Percentiles rank a stretch among this genome's conserved stretches.
These are phyloP conservation scores for Mesembrinibis cayennensis DNA, from an alignment of 2,113 vertebrate species.

Conservation along the genomic window DNA sequence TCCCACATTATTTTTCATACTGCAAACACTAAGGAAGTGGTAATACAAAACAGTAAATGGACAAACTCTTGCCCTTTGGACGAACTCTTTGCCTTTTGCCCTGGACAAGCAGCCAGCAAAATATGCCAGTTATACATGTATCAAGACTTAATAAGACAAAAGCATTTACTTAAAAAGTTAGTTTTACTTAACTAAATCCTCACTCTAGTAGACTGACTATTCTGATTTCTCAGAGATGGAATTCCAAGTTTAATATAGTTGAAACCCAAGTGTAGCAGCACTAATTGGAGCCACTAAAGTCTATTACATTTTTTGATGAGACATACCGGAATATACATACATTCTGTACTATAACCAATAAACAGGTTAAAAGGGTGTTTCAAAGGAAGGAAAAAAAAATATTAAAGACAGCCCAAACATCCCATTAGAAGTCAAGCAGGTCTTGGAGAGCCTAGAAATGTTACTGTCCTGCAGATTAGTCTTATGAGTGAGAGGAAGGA, in stretches of 20 bases:
- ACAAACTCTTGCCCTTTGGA: not conserved
- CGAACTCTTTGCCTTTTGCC: not conserved
- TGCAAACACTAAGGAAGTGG: not conserved
- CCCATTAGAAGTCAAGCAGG: not conserved
- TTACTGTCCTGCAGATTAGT: not conserved
- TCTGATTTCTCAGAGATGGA: not conserved
- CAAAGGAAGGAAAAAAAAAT: not conserved
- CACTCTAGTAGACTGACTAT: not conserved
- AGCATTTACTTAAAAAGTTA: not conserved
- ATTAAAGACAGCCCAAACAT: not conserved
- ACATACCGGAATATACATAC: not conserved
- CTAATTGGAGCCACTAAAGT: not conserved
- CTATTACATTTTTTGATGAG: not conserved
- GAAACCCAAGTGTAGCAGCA: not conserved
- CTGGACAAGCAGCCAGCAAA: not conserved
- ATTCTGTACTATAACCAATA: not conserved
- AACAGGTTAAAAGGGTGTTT: not conserved
- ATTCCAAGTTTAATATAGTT: not conserved
- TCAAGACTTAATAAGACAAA: not conserved
- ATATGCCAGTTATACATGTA: not conserved
- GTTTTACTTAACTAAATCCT: not conserved
- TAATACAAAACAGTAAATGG: not conserved
- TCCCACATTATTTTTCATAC: not conserved
- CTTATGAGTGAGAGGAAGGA: not conserved
- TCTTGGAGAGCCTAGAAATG: not conserved